A percentile compares a stretch with the other conserved stretches of the same genome.
These are phyloP conservation scores for Aldrovandia affinis DNA, from an alignment of 2,797 vertebrate species.

Conservation along the genomic window DNA sequence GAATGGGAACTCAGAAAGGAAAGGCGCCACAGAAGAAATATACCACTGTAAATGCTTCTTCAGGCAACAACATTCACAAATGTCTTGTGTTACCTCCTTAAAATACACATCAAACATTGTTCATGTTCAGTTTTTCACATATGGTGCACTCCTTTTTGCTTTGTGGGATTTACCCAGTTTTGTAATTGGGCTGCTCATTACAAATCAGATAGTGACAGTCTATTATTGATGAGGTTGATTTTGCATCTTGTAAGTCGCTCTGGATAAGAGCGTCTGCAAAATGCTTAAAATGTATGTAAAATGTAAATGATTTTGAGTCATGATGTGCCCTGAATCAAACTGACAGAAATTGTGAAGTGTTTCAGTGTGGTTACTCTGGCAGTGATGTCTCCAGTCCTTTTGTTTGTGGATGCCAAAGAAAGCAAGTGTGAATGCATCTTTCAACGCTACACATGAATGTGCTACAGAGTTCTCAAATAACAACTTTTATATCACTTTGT, in stretches of 20 bases:
- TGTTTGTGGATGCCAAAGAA: neutral
- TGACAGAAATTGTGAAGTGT: neutral
- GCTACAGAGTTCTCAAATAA: neutral
- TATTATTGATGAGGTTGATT: neutral
- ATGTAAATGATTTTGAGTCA: neutral
- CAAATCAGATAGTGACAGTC: neutral
- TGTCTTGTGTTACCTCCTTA: neutral
- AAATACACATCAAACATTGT: neutral
- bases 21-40: neutral
- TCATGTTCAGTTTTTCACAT: neutral
- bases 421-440: neutral
- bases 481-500: neutral
- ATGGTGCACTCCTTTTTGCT: neutral
- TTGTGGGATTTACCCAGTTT: neutral
- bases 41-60: neutral
- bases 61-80: constrained; percentile 9
- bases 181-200: neutral
- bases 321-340: neutral
- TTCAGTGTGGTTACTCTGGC: neutral
- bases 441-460: neutral
- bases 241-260: no score
- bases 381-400: neutral
- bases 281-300: no score
- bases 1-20: neutral
- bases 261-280: no score